Conservation (phyloP, 2,797 vertebrate genomes). For the Myotis vivesi region DNA sequence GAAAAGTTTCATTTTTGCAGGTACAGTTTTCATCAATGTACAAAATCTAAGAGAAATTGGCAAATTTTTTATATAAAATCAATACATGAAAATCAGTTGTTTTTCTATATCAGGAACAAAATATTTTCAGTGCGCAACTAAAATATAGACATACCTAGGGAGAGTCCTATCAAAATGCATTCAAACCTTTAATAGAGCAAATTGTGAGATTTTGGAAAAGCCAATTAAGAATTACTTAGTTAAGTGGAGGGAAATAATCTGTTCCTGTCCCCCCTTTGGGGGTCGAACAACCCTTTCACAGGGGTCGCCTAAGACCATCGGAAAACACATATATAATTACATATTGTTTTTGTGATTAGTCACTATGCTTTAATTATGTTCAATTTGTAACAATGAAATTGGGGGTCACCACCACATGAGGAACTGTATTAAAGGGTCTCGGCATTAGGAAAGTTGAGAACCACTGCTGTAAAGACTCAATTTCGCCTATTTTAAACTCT, state of each 20-base stretch:
- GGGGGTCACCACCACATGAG: no score
- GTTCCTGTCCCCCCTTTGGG: background rate
- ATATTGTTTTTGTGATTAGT: no score
- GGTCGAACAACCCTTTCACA: no score
- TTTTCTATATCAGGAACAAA: background rate
- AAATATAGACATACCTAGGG: background rate
- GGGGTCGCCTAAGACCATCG: no score
- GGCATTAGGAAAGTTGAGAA: no score
- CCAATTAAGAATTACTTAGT: background rate
- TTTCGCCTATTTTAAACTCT: background rate
- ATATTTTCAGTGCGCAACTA: background rate
- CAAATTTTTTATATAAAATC: background rate
- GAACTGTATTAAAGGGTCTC: no score
- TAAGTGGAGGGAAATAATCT: background rate
- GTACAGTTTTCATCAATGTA: background rate
- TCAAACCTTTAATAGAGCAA: background rate
- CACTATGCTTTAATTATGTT: no score
- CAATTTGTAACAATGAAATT: no score
- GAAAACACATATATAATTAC: no score
- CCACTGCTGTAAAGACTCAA: background rate
- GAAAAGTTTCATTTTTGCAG: background rate
- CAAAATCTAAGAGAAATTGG: background rate
- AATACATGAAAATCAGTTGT: background rate
- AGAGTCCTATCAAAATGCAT: background rate
- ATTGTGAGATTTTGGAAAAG: constrained; percentile 8